Conservation (phyloP, 2,113 vertebrate species). For the Falcunculus frontatus region DNA sequence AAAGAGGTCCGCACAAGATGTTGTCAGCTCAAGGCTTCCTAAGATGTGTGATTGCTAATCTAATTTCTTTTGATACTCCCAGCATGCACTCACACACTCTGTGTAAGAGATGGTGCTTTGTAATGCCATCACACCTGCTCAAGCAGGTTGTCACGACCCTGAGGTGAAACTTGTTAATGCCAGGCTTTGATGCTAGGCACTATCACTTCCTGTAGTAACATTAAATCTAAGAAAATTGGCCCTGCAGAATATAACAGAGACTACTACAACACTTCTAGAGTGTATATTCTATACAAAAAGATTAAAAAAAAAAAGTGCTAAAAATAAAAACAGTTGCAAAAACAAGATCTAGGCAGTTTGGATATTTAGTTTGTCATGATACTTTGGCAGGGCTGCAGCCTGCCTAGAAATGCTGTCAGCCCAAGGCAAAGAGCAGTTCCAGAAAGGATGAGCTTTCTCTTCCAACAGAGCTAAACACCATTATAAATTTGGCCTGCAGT, state of each 20-base stretch:
- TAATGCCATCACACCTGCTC: neutral
- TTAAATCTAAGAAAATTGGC: neutral
- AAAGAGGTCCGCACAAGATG: neutral
- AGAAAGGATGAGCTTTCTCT: neutral
- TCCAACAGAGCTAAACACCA: neutral
- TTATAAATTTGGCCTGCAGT: constrained; percentile 17
- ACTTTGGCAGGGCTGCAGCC: neutral
- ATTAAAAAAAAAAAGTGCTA: neutral
- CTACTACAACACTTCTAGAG: neutral
- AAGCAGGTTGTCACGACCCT: neutral
- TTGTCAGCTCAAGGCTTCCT: neutral
- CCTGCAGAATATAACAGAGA: neutral
- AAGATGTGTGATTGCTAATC: neutral
- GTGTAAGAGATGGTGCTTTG: neutral
- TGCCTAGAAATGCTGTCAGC: neutral
- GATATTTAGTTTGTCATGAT: neutral
- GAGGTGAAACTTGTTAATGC: neutral
- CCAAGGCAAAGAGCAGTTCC: neutral
- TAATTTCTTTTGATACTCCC: neutral
- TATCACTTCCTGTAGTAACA: neutral
- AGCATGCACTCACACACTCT: neutral
- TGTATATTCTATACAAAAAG: neutral
- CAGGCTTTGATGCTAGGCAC: neutral
- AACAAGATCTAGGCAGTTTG: neutral
- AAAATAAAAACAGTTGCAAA: neutral